phyloP scores from a whole-genome alignment of 2,113 vertebrate genomes.

The Carettochelys insculpta region DNA sequence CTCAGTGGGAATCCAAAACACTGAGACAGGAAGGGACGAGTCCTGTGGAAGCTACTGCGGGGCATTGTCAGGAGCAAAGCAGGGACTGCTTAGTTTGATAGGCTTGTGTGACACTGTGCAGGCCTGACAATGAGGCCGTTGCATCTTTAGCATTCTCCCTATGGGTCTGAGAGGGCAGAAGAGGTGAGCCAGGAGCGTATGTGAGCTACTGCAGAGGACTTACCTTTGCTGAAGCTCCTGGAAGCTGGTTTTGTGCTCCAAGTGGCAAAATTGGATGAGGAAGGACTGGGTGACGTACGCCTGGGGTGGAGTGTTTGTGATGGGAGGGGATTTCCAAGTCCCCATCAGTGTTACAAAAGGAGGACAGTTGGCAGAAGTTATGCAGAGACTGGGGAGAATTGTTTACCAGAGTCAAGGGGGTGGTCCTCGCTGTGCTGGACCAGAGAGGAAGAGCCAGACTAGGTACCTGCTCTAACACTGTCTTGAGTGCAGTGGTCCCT shows the following conservation, averaged over 20 bases:
- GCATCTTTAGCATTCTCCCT: fast-evolving
- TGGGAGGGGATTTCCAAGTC: neutral
- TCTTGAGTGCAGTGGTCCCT: neutral
- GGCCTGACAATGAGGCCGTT: neutral
- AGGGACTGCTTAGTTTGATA: neutral
- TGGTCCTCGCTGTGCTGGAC: neutral
- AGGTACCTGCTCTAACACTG: neutral
- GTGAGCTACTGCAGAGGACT: neutral
- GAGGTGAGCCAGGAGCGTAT: neutral
- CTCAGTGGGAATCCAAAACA: neutral
- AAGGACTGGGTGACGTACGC: neutral
- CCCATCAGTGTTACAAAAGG: neutral
- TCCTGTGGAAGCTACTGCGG: neutral
- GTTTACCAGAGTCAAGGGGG: neutral
- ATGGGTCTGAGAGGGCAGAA: neutral
- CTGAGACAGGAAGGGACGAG: too few relatives aligned
- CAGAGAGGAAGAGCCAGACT: neutral
- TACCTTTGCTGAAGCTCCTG: neutral
- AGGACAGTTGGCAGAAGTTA: neutral
- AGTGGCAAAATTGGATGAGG: fast-evolving
- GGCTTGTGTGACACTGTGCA: neutral
- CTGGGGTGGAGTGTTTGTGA: neutral
- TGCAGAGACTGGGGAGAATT: neutral
- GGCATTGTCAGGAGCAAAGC: neutral
- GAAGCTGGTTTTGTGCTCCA: too few relatives aligned